These are phyloP conservation scores for Eunapius fragilis DNA, from an alignment of 37 sponge, comb jelly and placozoan genomes.

Conservation along the genomic window DNA sequence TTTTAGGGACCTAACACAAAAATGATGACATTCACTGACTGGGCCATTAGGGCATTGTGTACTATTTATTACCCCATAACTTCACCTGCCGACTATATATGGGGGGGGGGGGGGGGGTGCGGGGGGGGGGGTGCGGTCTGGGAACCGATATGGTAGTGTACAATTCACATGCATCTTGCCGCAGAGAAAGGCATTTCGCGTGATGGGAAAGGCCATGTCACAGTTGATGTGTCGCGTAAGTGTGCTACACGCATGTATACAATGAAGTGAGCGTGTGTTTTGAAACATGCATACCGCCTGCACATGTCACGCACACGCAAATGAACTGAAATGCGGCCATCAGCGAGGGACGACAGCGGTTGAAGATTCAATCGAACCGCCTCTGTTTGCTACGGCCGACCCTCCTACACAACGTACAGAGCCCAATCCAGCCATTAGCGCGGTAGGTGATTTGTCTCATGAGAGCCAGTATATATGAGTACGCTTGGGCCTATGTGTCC, in stretches of 20 bases:
- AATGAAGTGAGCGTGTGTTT: background rate
- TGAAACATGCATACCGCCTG: background rate
- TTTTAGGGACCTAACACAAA: no score
- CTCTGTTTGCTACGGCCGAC: background rate
- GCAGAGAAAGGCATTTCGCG: background rate
- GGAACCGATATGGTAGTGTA: background rate
- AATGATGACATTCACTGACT: no score
- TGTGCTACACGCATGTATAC: background rate
- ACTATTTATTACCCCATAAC: no score
- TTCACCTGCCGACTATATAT: no score
- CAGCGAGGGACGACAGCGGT: background rate
- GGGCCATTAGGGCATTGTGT: no score
- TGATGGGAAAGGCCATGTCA: background rate
- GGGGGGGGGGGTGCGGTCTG: no score
- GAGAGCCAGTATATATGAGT: no score
- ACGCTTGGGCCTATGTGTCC: no score
- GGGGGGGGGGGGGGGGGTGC: no score
- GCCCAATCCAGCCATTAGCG: background rate
- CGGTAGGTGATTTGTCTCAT: background rate
- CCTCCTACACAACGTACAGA: background rate
- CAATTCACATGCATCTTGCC: background rate
- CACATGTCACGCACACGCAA: no score
- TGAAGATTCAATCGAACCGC: background rate
- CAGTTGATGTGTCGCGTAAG: background rate
- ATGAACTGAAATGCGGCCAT: no score